These are phyloP conservation scores for Hirundichthys speculiger DNA, from an alignment of 2,113 vertebrate genomes.

Conservation along the genomic window DNA sequence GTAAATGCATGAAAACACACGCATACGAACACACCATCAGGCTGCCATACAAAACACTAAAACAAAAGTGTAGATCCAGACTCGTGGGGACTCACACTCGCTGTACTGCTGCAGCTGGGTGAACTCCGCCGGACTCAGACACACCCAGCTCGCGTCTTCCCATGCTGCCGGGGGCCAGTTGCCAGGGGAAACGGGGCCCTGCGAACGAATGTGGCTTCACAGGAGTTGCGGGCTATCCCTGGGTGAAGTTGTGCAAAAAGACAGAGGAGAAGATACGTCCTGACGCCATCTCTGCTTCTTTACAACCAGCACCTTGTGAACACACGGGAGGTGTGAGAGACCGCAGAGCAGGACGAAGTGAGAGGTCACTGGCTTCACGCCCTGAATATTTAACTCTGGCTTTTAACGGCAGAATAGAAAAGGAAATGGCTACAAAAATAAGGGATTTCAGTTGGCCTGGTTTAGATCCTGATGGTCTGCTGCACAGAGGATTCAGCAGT, in stretches of 20 bases:
- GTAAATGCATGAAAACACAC: neutral
- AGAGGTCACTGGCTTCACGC: neutral
- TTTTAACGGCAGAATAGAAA: neutral
- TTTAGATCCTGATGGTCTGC: neutral
- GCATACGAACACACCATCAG: neutral
- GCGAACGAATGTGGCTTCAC: neutral
- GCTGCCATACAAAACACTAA: too few relatives aligned
- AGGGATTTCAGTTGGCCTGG: neutral
- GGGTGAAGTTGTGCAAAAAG: slow-evolving; percentile 30
- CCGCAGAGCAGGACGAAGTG: slow-evolving; percentile 1
- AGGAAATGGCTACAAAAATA: neutral
- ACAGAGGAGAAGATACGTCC: slow-evolving; percentile 26
- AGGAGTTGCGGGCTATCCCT: slow-evolving; percentile 53
- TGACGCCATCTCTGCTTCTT: slow-evolving; percentile 53
- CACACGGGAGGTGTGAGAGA: slow-evolving; percentile 34
- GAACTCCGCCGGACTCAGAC: slow-evolving; percentile 91
- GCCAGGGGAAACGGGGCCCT: neutral
- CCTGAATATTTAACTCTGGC: slow-evolving; percentile 7
- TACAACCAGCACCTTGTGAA: slow-evolving; percentile 10
- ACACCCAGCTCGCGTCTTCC: slow-evolving; percentile 86
- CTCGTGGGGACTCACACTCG: slow-evolving; percentile 87
- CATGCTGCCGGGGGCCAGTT: slow-evolving; percentile 78
- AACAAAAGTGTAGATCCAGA: slow-evolving; percentile 1
- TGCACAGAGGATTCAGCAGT: slow-evolving; percentile 1
- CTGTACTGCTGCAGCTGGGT: slow-evolving; percentile 93